Percentiles rank a stretch among this genome's conserved stretches.
Conservation (phyloP, 2,797 vertebrate species). For the Pogonophryne albipinna region DNA sequence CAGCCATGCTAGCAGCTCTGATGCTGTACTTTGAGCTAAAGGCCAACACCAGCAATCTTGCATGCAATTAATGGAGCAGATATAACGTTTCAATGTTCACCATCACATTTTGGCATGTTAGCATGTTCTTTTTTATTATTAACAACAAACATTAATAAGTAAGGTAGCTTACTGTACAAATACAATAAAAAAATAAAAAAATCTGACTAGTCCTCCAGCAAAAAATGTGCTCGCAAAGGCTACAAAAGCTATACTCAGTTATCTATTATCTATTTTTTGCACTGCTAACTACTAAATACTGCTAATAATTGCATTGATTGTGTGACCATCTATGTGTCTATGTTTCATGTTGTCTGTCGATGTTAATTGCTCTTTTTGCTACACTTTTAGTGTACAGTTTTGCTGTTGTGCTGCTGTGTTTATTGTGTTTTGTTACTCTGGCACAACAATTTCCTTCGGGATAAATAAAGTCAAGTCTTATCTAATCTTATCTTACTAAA, state of each 20-base stretch:
- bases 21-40: neutral
- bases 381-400: no score
- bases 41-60: neutral
- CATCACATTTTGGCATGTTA: neutral
- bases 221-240: neutral
- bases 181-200: neutral
- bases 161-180: neutral
- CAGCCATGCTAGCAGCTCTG: neutral
- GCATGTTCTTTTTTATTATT: neutral
- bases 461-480: no score
- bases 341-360: no score
- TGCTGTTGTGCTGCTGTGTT: no score
- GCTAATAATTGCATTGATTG: no score
- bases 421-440: no score
- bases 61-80: no score
- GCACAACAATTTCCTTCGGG: no score
- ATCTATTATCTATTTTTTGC: neutral
- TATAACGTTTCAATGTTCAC: neutral
- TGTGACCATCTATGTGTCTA: no score
- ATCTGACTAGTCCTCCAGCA: neutral
- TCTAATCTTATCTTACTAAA: neutral
- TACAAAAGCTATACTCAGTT: neutral
- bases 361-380: no score
- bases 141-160: neutral
- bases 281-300: no score